Evolutionary conservation across 2,113 vertebrate genomes (phyloP), one percentile per base, ranked within the genome.

Genomic region (Cyprinodon brontotheroides): DNA sequence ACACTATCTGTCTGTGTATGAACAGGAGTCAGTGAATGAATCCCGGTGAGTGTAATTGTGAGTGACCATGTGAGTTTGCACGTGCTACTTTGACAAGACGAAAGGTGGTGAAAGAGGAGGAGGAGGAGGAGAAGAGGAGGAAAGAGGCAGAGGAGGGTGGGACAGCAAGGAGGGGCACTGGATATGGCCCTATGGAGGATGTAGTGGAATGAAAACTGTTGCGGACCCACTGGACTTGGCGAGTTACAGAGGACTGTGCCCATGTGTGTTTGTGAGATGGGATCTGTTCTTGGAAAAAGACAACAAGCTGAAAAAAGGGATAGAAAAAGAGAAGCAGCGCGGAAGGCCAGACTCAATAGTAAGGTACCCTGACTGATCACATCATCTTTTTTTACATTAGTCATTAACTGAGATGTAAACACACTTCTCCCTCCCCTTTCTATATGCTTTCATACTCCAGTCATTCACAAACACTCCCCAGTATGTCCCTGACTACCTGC

Each of bases 341-440:
- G 78, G 84, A 93, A 93, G 90, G 89, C 91, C 87, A 94, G 91
- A 88, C 90, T 92, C 90, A 94, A 93, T 91, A 94, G 93, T 92
- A 95, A 95, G 95, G 95, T 95, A 95, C 86, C 84, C 82, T 81
- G 84, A 70, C 85, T 85, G 68, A 50, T 87, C 40, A 88, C 61
- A 84, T 86, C 78, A 79, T 90, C 67, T 66, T 50, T 3, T 73
- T 82, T 80, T 77, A 13, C 74, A 72, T 69, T 41, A 61, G 11
- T 11, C 53, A 74, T 80, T 69, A 50, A 79, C 12, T 78, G 13
- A 62, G 22, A 6, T 66, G 8, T 45, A 48, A 67, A 66, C 11
- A 45, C 37, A 37, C 41, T 0, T 69, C 45, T 68, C 29, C 73
- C 57, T 41, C 15, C 15, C 45, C 73, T 11, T 57, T 11, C 61